phyloP scores from a whole-genome alignment of 2,113 vertebrate species.

The Thamnophis sirtalis region DNA sequence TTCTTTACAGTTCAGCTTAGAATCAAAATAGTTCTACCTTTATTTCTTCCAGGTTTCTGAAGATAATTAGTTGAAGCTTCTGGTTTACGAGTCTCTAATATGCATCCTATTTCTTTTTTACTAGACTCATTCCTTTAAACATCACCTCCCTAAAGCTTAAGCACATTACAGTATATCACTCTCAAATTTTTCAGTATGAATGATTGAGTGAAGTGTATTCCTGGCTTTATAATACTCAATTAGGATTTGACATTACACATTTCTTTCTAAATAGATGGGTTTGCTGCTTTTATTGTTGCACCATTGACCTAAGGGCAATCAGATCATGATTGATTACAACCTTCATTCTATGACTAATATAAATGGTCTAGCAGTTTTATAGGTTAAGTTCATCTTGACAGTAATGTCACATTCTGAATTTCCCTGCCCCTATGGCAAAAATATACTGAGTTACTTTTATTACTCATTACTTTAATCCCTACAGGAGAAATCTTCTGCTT shows the following conservation, averaged over 20 bases:
- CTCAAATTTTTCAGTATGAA: background rate
- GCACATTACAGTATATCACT: background rate
- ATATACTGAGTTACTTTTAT: background rate
- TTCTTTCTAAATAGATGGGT: conserved; percentile 8
- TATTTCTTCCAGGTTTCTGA: background rate
- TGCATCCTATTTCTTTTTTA: background rate
- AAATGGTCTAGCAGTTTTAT: background rate
- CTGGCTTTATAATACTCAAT: background rate
- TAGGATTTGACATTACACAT: conserved; percentile 13
- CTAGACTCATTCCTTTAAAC: background rate
- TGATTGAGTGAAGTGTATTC: conserved; percentile 4
- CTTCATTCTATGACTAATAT: background rate
- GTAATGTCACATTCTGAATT: background rate
- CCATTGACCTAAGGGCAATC: background rate
- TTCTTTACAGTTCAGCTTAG: background rate
- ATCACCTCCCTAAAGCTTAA: background rate
- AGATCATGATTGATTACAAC: background rate
- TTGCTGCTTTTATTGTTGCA: background rate
- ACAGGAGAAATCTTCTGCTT: background rate
- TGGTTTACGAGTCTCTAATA: background rate
- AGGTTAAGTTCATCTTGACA: background rate
- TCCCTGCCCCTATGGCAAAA: background rate
- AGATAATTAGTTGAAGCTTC: background rate
- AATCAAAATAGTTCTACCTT: background rate
- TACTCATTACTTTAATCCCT: background rate